Evolutionary conservation across 2,888 invertebrate species (phyloP).

Genomic region (Synergus japonicus): DNA sequence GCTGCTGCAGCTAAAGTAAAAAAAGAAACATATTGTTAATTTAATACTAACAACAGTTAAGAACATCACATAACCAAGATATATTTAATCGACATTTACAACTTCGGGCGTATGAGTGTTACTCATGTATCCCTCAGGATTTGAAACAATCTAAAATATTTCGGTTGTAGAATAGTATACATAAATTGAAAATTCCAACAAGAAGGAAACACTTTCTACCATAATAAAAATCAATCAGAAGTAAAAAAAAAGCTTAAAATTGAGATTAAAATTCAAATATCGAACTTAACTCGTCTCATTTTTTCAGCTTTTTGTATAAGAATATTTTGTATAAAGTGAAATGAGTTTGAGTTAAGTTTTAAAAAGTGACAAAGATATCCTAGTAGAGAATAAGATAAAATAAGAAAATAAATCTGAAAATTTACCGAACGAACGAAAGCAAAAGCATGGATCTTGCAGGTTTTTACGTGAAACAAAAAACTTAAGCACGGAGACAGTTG

Average conservation of each 20-base stretch:
- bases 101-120: background rate
- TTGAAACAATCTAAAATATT: background rate
- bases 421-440: slow-evolving; percentile 50
- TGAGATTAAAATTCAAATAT: slow-evolving; percentile 37
- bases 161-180: background rate
- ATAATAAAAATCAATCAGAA: slow-evolving; percentile 39
- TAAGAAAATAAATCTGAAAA: slow-evolving; percentile 32
- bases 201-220: slow-evolving; percentile 21
- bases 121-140: background rate
- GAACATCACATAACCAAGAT: background rate
- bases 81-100: slow-evolving; percentile 3
- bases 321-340: slow-evolving; percentile 5
- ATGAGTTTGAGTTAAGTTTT: slow-evolving; percentile 26
- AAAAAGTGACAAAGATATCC: slow-evolving; percentile 42
- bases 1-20: slow-evolving; percentile 68
- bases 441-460: slow-evolving; percentile 64
- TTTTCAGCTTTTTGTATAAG: background rate
- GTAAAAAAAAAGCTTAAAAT: slow-evolving; percentile 28
- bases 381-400: slow-evolving; percentile 38
- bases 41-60: background rate
- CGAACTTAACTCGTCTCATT: slow-evolving; percentile 40
- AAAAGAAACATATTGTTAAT: slow-evolving; percentile 42
- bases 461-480: slow-evolving; percentile 47
- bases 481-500: slow-evolving; percentile 37
- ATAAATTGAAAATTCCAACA: background rate